These are phyloP conservation scores for Nineta flava DNA, from an alignment of 2,888 invertebrate species.

Conservation along the genomic window DNA sequence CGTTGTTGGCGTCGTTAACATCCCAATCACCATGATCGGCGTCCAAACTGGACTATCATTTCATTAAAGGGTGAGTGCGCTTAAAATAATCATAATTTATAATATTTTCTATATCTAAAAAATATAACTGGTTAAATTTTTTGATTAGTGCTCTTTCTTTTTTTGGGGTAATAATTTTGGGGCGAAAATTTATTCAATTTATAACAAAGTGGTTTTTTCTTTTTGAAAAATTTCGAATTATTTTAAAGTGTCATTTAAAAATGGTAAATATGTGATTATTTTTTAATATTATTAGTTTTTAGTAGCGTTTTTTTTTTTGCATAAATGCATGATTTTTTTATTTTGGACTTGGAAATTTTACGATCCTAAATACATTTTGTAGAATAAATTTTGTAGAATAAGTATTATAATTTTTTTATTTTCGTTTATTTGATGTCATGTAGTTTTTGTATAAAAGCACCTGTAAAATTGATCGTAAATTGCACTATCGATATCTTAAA, in stretches of 20 bases:
- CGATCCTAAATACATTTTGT: too few relatives aligned
- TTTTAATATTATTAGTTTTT: too few relatives aligned
- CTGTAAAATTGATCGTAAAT: too few relatives aligned
- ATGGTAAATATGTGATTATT: too few relatives aligned
- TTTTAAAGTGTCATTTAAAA: background rate
- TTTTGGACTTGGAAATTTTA: too few relatives aligned
- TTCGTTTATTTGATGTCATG: too few relatives aligned
- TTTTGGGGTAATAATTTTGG: background rate
- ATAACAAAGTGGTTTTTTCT: background rate
- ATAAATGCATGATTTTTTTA: too few relatives aligned
- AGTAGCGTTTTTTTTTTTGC: too few relatives aligned
- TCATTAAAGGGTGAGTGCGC: slow-evolving; percentile 5
- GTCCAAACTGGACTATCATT: slow-evolving; percentile 4
- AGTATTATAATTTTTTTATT: too few relatives aligned
- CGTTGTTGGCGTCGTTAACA: slow-evolving; percentile 5
- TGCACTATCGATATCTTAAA: too few relatives aligned
- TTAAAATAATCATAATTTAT: background rate
- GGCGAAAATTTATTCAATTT: background rate
- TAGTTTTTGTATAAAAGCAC: too few relatives aligned
- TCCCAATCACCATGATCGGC: background rate
- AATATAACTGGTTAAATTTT: background rate
- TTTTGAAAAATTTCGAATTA: background rate
- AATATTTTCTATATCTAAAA: background rate
- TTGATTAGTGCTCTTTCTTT: background rate
- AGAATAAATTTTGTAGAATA: too few relatives aligned